Evolutionary conservation across 2,113 vertebrate genomes (phyloP).

Genomic region (Nerophis ophidion): DNA sequence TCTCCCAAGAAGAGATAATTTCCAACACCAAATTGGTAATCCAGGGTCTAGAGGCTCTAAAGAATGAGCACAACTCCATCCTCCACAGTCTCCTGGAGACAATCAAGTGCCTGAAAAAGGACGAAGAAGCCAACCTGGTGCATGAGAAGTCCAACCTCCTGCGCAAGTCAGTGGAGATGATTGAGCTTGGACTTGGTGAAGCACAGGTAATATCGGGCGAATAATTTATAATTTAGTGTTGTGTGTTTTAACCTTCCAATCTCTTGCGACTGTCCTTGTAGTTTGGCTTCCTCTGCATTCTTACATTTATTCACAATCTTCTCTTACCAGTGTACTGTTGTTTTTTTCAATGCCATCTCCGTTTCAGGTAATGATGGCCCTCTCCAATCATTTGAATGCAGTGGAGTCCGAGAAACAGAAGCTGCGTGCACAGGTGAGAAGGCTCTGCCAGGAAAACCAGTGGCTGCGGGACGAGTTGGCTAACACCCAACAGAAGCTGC

Average conservation of each 20-base stretch:
- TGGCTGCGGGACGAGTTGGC: constrained; percentile 95
- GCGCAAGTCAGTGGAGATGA: constrained; percentile 96
- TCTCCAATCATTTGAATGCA: constrained; percentile 91
- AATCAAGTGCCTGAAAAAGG: constrained; percentile 96
- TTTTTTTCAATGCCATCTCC: constrained; percentile 10
- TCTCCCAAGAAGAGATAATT: constrained; percentile 97
- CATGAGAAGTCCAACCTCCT: constrained; percentile 95
- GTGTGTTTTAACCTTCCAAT: neutral
- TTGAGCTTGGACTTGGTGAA: constrained; percentile 93
- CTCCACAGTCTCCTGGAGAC: constrained; percentile 95
- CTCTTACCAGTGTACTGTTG: neutral
- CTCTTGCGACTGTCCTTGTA: neutral
- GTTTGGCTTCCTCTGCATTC: constrained; percentile 23
- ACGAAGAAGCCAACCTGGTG: constrained; percentile 94
- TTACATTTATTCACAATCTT: constrained; percentile 7
- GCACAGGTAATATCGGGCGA: constrained; percentile 78
- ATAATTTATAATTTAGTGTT: neutral
- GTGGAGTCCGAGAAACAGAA: constrained; percentile 99
- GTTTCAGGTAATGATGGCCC: constrained; percentile 93
- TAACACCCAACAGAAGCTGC: constrained; percentile 96
- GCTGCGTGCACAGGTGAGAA: constrained; percentile 89
- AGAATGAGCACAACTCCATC: constrained; percentile 97
- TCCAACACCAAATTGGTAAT: constrained; percentile 95
- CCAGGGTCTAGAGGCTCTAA: constrained; percentile 94
- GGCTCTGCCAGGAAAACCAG: constrained; percentile 97